Conservation (phyloP, 2,888 invertebrate species). For the Myathropa florea region DNA sequence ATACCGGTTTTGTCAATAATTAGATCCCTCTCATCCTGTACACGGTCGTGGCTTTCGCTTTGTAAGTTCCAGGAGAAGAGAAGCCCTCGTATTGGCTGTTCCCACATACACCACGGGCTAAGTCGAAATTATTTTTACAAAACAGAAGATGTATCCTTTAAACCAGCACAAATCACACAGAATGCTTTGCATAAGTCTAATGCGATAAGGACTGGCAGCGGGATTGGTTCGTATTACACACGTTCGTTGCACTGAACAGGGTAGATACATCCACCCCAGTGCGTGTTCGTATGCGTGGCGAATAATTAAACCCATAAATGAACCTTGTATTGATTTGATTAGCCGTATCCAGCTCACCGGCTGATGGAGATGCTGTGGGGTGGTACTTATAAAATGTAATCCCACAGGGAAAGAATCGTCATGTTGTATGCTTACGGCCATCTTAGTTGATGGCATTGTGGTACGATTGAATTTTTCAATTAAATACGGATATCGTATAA, state of each 20-base stretch:
- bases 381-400: neutral
- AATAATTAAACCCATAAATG: slow-evolving; percentile 31
- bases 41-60: neutral
- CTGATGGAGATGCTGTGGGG: neutral
- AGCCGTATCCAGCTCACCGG: neutral
- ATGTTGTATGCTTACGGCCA: neutral
- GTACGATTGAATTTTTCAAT: slow-evolving; percentile 21
- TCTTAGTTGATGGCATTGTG: neutral
- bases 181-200: neutral
- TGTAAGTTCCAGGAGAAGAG: neutral
- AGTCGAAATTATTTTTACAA: neutral
- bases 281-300: neutral
- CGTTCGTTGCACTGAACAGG: neutral
- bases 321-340: slow-evolving; percentile 21
- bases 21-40: slow-evolving; percentile 14
- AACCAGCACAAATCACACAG: neutral
- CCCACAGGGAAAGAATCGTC: neutral
- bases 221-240: neutral
- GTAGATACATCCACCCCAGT: neutral
- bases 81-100: neutral
- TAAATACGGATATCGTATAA: slow-evolving; percentile 1
- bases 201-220: neutral
- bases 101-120: neutral
- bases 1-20: slow-evolving; percentile 46
- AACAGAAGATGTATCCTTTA: neutral